Percentiles rank a stretch among this genome's conserved stretches.
These are phyloP conservation scores for Oryzaephilus surinamensis DNA, from an alignment of 1,140 invertebrate species.

Conservation along the genomic window DNA sequence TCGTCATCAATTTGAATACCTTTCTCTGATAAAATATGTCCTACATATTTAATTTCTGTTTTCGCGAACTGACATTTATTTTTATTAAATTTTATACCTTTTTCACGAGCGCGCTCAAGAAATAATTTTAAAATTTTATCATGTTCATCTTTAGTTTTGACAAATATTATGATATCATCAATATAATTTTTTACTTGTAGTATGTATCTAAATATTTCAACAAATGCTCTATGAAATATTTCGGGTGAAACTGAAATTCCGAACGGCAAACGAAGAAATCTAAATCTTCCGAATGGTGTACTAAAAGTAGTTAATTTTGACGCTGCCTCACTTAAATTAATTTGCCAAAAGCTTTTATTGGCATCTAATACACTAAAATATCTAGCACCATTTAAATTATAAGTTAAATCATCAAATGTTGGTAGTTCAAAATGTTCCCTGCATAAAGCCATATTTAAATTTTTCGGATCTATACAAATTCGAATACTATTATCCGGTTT, in stretches of 20 bases:
- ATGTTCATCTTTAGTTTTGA: conserved; percentile 1
- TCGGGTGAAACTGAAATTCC: conserved; percentile 24
- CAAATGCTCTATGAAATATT: conserved; percentile 18
- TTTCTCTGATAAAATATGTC: conserved; percentile 26
- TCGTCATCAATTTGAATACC: conserved; percentile 28
- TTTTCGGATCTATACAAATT: conserved; percentile 38
- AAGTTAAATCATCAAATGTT: conserved; percentile 33
- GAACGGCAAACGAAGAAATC: conserved; percentile 31
- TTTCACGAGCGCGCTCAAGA: conserved; percentile 12
- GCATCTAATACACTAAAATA: conserved; percentile 37
- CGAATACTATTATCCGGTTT: conserved; percentile 33
- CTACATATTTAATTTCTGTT: conserved; percentile 27
- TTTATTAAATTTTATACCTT: conserved; percentile 23
- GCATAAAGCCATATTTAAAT: conserved; percentile 37
- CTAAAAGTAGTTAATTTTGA: conserved; percentile 36
- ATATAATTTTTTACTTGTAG: conserved; percentile 15
- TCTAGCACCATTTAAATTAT: conserved; percentile 28
- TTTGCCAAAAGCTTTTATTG: conserved; percentile 35
- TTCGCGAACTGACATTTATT: conserved; percentile 22
- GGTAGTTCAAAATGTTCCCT: conserved; percentile 36
- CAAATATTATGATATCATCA: conserved; percentile 10
- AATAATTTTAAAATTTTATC: conserved; percentile 10
- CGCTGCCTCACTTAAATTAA: conserved; percentile 33
- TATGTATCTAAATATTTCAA: conserved; percentile 10
- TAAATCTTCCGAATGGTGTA: conserved; percentile 37